phyloP scores from a whole-genome alignment of 2,113 vertebrate genomes.

The Xiphophorus maculatus region DNA sequence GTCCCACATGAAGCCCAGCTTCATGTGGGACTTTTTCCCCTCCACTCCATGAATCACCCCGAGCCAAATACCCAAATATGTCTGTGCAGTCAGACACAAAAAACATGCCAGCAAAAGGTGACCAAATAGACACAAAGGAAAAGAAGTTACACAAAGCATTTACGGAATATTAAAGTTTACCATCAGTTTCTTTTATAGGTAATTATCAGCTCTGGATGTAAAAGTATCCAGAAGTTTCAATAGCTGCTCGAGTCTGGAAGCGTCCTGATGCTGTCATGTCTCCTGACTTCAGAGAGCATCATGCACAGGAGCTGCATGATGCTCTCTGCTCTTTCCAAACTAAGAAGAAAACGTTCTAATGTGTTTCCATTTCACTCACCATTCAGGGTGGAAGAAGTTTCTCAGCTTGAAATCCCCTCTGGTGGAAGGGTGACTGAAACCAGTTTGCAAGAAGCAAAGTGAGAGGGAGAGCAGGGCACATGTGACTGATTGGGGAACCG shows the following conservation, averaged over 20 bases:
- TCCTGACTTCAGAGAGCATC: background rate
- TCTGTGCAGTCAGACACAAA: conserved; percentile 11
- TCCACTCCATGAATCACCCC: conserved; percentile 1
- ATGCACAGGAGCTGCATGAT: background rate
- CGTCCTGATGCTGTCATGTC: conserved; percentile 31
- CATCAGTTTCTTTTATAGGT: background rate
- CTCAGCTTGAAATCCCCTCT: conserved; percentile 3
- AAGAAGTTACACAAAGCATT: background rate
- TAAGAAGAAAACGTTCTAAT: background rate
- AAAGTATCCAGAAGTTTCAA: background rate
- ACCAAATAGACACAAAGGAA: conserved; percentile 15
- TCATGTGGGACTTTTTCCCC: conserved; percentile 15
- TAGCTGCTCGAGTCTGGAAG: background rate
- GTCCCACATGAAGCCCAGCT: conserved; percentile 49
- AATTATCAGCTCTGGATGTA: background rate
- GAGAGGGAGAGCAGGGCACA: conserved; percentile 16
- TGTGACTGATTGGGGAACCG: conserved; percentile 28
- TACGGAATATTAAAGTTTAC: background rate
- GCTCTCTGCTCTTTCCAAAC: background rate
- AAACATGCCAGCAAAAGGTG: background rate
- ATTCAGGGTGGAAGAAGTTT: conserved; percentile 30
- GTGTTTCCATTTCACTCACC: conserved; percentile 61
- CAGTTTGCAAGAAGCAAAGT: conserved; percentile 40
- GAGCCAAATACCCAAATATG: conserved; percentile 30
- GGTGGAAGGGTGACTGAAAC: conserved; percentile 27